These are phyloP conservation scores for Sphaerodactylus townsendi DNA, from an alignment of 2,113 vertebrate species.

Conservation along the genomic window DNA sequence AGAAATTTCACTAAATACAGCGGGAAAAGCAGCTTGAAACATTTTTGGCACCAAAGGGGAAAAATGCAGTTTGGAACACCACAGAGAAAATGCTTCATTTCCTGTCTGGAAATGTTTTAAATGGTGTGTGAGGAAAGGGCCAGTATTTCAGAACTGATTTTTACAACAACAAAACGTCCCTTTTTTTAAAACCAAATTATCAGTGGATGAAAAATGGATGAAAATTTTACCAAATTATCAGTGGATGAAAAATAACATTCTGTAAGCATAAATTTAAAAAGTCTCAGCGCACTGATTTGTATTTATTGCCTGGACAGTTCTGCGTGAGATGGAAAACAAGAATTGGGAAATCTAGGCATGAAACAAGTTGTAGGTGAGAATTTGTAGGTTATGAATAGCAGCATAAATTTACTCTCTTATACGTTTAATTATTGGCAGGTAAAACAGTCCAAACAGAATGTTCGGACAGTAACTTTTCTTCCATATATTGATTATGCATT, in stretches of 20 bases:
- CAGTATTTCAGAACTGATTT: neutral
- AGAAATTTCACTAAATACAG: no score
- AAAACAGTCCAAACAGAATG: neutral
- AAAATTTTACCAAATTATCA: neutral
- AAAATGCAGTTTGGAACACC: no score
- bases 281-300: neutral
- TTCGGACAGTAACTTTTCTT: neutral
- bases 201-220: no score
- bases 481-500: neutral
- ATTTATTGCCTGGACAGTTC: neutral
- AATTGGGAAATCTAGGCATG: neutral
- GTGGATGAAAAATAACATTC: neutral
- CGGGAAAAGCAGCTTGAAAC: no score
- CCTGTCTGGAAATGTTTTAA: no score
- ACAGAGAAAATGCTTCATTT: no score
- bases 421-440: neutral
- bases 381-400: neutral
- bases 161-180: neutral
- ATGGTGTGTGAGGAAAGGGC: no score
- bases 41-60: no score
- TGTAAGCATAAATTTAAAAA: neutral
- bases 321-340: neutral
- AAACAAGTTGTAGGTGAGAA: neutral
- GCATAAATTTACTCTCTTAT: neutral
- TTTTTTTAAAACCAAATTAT: no score